These are phyloP conservation scores for Zosterops pallidus DNA, from an alignment of 2,113 vertebrate species.

Conservation along the genomic window DNA sequence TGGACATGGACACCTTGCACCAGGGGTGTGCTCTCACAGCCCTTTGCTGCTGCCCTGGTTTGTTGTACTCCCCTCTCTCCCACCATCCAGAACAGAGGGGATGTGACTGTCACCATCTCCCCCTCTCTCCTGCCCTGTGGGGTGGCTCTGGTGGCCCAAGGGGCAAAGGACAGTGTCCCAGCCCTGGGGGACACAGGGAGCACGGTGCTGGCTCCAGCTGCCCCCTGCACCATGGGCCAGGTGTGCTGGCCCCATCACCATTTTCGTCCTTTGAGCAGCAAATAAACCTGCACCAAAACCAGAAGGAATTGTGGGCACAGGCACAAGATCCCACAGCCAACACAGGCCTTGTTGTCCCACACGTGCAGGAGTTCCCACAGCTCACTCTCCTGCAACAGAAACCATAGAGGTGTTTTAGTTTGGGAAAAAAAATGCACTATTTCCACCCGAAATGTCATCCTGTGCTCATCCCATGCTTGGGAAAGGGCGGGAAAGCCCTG, in stretches of 20 bases:
- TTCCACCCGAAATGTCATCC: neutral
- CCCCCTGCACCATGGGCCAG: neutral
- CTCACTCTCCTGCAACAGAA: neutral
- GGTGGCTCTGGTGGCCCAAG: neutral
- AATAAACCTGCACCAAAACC: neutral
- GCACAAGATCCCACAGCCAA: fast-evolving
- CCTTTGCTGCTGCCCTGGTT: neutral
- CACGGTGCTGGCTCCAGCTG: neutral
- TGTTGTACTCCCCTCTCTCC: fast-evolving
- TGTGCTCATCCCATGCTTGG: neutral
- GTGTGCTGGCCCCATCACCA: fast-evolving
- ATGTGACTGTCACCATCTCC: fast-evolving
- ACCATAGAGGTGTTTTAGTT: fast-evolving
- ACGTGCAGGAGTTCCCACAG: neutral
- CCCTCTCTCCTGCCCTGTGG: neutral
- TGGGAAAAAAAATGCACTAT: fast-evolving
- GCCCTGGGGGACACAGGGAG: neutral
- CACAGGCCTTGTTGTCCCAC: fast-evolving
- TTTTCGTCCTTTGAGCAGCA: fast-evolving
- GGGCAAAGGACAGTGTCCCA: neutral
- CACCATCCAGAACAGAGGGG: neutral
- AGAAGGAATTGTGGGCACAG: fast-evolving
- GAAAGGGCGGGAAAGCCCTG: neutral
- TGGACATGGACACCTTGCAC: fast-evolving
- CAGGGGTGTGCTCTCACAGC: fast-evolving